Evolutionary conservation across 2,113 vertebrate genomes (phyloP).

Genomic region (Poeciliopsis prolifica): DNA sequence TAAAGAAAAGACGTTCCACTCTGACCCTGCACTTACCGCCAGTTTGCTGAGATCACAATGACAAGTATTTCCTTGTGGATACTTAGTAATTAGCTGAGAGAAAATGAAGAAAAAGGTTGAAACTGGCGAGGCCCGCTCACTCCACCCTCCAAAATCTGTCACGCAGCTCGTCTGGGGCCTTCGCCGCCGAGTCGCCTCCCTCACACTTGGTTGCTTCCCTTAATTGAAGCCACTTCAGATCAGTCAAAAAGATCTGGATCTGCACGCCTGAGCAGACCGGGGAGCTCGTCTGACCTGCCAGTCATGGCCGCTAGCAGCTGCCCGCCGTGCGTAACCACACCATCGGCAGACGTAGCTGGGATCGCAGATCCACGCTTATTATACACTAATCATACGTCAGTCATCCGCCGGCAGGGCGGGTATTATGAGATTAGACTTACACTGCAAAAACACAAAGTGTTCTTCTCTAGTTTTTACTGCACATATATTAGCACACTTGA

Average conservation of each 20-base stretch:
- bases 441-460: not conserved
- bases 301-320: slow-evolving; percentile 28
- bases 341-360: slow-evolving; percentile 1
- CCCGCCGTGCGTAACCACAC: slow-evolving; percentile 8
- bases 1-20: slow-evolving; percentile 7
- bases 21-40: slow-evolving; percentile 56
- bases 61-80: slow-evolving; percentile 61
- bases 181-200: slow-evolving; percentile 41
- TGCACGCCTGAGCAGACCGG: slow-evolving; percentile 45
- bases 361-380: not conserved
- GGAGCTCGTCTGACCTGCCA: slow-evolving; percentile 64
- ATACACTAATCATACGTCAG: not conserved
- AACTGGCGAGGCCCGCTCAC: slow-evolving; percentile 32
- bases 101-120: slow-evolving; percentile 52
- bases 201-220: slow-evolving; percentile 68
- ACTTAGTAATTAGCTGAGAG: slow-evolving; percentile 65
- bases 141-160: slow-evolving; percentile 44
- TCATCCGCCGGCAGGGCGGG: not conserved
- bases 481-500: too few species aligned
- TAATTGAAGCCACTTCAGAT: slow-evolving; percentile 74
- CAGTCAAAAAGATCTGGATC: slow-evolving; percentile 57
- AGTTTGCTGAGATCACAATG: slow-evolving; percentile 63
- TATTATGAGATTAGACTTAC: too few species aligned
- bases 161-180: slow-evolving; percentile 38
- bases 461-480: too few species aligned